These are phyloP conservation scores for Seriola dumerili DNA, from an alignment of 2,113 vertebrate species.

Conservation along the genomic window DNA sequence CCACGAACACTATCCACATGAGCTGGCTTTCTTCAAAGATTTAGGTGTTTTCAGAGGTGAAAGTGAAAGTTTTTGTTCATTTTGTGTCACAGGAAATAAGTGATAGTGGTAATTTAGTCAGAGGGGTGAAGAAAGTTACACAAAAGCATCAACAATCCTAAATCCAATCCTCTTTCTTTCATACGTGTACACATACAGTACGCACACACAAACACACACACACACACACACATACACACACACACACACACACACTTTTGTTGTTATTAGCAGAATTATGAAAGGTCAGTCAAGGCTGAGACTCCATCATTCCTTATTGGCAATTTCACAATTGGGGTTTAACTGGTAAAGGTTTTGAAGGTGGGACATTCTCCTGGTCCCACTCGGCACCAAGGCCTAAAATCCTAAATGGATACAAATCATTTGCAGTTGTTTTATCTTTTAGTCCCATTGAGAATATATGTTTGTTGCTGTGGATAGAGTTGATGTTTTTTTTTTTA, in stretches of 20 bases:
- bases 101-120: slow-evolving; percentile 20
- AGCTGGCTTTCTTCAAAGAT: slow-evolving; percentile 13
- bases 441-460: slow-evolving; percentile 26
- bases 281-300: slow-evolving; percentile 1
- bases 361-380: neutral
- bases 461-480: slow-evolving; percentile 50
- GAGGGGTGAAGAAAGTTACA: slow-evolving; percentile 26
- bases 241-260: slow-evolving; percentile 4
- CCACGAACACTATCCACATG: neutral
- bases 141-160: slow-evolving; percentile 22
- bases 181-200: neutral
- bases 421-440: slow-evolving; percentile 5
- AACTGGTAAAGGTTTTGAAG: slow-evolving; percentile 19
- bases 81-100: slow-evolving; percentile 1
- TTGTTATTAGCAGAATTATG: neutral
- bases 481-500: slow-evolving; percentile 27
- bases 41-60: slow-evolving; percentile 4
- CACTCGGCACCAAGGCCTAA: slow-evolving; percentile 11
- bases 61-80: neutral
- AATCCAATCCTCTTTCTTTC: neutral
- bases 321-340: slow-evolving; percentile 7
- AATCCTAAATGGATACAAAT: slow-evolving; percentile 30
- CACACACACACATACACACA: neutral
- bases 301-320: slow-evolving; percentile 36
- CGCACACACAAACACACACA: slow-evolving; percentile 3